Conservation (phyloP, 2,113 vertebrate species). For the Cheirogaleus medius region DNA sequence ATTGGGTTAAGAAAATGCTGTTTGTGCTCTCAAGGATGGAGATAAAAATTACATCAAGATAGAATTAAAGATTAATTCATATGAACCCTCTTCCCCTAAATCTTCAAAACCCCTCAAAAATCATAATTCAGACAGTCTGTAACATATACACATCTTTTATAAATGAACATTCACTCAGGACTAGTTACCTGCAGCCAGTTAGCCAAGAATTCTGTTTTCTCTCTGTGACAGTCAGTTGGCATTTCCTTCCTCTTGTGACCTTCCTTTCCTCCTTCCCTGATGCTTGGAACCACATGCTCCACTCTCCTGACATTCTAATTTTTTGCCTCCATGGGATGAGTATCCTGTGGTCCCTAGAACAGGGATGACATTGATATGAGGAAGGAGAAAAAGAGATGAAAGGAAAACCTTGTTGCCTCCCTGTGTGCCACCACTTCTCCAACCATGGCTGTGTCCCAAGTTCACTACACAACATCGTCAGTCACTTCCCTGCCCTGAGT, state of each 20-base stretch:
- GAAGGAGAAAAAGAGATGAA: not conserved
- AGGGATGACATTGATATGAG: not conserved
- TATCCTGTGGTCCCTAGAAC: not conserved
- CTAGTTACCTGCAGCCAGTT: not conserved
- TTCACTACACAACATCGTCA: not conserved
- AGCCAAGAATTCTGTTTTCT: not conserved
- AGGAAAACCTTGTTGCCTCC: not conserved
- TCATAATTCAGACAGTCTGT: not conserved
- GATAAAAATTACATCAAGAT: not conserved
- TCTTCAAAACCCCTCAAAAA: not conserved
- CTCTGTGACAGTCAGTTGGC: not conserved
- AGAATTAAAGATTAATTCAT: not conserved
- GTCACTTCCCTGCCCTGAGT: not conserved
- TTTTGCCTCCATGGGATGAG: not conserved
- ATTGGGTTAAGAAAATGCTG: not conserved
- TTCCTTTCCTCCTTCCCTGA: not conserved
- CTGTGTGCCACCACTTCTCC: not conserved
- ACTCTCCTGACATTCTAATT: not conserved
- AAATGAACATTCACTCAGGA: not conserved
- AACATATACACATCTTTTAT: not conserved
- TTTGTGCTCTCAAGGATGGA: not conserved
- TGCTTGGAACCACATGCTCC: not conserved
- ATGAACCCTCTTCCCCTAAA: not conserved
- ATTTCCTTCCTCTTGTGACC: not conserved
- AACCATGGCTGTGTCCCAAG: not conserved